These are phyloP conservation scores for Gymnopithys bicolor DNA, from an alignment of 2,797 vertebrate species.

Conservation along the genomic window DNA sequence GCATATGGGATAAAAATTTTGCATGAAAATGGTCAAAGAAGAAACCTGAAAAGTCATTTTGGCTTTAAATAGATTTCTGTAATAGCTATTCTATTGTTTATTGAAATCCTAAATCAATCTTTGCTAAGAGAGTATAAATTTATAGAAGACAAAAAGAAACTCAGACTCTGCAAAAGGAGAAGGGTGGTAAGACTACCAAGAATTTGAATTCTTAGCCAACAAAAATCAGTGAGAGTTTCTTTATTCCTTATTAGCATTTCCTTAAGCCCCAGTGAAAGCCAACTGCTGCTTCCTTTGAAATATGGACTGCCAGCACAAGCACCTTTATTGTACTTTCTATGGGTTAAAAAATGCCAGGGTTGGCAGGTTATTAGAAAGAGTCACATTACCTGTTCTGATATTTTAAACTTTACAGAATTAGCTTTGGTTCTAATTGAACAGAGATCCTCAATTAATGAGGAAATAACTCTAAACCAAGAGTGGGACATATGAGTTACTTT, in stretches of 20 bases:
- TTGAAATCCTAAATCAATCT: not conserved
- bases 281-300: not conserved
- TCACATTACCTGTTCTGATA: not conserved
- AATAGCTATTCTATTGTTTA: not conserved
- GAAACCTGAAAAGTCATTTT: not conserved
- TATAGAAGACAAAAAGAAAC: not conserved
- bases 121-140: not conserved
- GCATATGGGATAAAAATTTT: not conserved
- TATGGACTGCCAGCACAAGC: not conserved
- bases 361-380: not conserved
- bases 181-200: not conserved
- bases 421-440: slow-evolving; percentile 36
- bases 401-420: not conserved
- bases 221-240: not conserved
- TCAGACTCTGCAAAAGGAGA: not conserved
- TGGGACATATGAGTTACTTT: not conserved
- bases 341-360: not conserved
- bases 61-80: not conserved
- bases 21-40: not conserved
- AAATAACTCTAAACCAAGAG: not conserved
- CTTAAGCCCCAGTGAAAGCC: not conserved
- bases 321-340: not conserved
- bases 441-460: not conserved
- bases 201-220: not conserved
- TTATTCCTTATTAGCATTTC: not conserved